Conservation (phyloP, 2,113 vertebrate genomes). For the Pandion haliaetus region DNA sequence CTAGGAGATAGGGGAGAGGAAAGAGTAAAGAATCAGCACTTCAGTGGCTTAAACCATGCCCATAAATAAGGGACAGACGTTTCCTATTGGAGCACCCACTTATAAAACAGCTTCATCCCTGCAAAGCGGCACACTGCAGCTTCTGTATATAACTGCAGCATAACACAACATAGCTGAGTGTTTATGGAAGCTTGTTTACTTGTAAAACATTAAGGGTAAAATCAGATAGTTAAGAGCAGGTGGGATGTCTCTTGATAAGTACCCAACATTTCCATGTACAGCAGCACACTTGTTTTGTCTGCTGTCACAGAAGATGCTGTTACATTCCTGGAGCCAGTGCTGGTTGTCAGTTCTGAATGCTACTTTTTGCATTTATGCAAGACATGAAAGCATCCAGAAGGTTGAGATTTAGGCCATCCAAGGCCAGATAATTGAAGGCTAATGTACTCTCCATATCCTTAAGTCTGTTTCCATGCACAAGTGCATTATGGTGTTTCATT, state of each 20-base stretch:
- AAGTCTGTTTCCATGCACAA: not conserved
- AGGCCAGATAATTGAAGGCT: slow-evolving; percentile 8
- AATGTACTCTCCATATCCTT: not conserved
- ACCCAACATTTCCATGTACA: not conserved
- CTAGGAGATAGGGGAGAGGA: not conserved
- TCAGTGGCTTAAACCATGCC: not conserved
- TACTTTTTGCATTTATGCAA: not conserved
- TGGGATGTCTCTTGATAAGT: not conserved
- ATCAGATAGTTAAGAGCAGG: not conserved
- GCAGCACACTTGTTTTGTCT: not conserved
- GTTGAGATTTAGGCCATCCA: slow-evolving; percentile 18
- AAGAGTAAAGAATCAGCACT: not conserved
- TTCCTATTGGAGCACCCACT: slow-evolving; percentile 27
- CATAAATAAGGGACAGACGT: slow-evolving; percentile 57
- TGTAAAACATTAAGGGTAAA: not conserved
- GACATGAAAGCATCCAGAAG: not conserved
- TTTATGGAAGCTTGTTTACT: not conserved
- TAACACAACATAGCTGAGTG: not conserved
- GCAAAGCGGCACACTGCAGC: not conserved
- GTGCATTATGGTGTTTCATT: slow-evolving; percentile 41
- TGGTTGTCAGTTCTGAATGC: not conserved
- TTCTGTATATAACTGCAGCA: not conserved
- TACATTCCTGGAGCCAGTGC: not conserved
- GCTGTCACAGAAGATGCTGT: not conserved
- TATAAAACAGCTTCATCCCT: slow-evolving; percentile 27